Evolutionary conservation across 2,888 invertebrate species (phyloP).

Genomic region (Hirtodrosophila trivittata): DNA sequence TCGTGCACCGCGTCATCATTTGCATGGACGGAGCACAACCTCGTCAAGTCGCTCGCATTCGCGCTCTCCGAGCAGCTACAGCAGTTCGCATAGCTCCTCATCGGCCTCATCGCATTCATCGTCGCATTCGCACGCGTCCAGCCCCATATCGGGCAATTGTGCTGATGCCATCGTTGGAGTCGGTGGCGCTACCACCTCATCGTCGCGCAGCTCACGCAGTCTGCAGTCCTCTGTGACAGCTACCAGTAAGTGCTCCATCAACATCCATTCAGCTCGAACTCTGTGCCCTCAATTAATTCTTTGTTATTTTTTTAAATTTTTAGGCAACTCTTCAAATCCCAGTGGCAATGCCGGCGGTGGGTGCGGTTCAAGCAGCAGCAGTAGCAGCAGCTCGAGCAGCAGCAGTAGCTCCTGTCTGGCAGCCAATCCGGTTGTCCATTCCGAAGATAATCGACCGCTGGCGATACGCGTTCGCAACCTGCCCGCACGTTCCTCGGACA

Average conservation of each 20-base stretch:
- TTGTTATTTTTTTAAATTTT: background rate
- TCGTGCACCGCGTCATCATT: slow-evolving; percentile 67
- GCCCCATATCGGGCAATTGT: slow-evolving; percentile 82
- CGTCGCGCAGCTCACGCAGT: slow-evolving; percentile 81
- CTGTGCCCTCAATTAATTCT: too few species aligned
- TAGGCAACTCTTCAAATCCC: slow-evolving; percentile 80
- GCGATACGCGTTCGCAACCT: slow-evolving; percentile 96
- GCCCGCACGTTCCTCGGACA: slow-evolving; percentile 94
- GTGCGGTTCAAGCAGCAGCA: slow-evolving; percentile 72
- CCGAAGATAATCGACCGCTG: slow-evolving; percentile 88
- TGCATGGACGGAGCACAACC: slow-evolving; percentile 84
- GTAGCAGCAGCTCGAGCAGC: slow-evolving; percentile 71
- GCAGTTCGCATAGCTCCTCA: slow-evolving; percentile 84
- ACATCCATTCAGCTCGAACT: too few species aligned
- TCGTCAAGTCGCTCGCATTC: slow-evolving; percentile 86
- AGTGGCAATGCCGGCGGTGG: slow-evolving; percentile 73
- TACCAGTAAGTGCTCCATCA: slow-evolving; percentile 81
- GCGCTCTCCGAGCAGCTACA: slow-evolving; percentile 84
- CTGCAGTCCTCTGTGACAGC: slow-evolving; percentile 84
- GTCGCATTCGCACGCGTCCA: slow-evolving; percentile 84
- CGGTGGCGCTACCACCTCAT: slow-evolving; percentile 43
- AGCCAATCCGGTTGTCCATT: slow-evolving; percentile 84
- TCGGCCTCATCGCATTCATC: slow-evolving; percentile 80
- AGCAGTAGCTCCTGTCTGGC: slow-evolving; percentile 74
- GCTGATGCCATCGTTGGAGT: slow-evolving; percentile 67